A percentile compares a stretch with the other conserved stretches of the same genome.
These are phyloP conservation scores for Polia nebulosa DNA, from an alignment of 2,888 invertebrate genomes.

Conservation along the genomic window DNA sequence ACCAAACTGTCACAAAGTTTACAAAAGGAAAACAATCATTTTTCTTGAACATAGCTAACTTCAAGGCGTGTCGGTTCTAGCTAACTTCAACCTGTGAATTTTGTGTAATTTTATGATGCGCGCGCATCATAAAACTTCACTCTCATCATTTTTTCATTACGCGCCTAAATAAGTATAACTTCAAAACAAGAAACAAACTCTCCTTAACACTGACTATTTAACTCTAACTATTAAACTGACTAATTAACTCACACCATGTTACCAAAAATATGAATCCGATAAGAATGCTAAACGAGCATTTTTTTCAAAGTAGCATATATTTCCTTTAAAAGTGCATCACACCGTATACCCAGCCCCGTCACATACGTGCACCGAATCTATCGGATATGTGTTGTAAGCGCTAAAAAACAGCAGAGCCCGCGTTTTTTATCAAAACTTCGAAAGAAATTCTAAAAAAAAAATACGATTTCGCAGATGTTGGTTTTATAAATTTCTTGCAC, in stretches of 20 bases:
- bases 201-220: too few relatives aligned
- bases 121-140: too few relatives aligned
- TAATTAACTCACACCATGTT: background rate
- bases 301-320: background rate
- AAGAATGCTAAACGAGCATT: slow-evolving; percentile 5
- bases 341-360: slow-evolving; percentile 60
- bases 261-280: background rate
- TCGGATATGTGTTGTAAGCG: slow-evolving; percentile 79
- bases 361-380: slow-evolving; percentile 80
- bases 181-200: too few relatives aligned
- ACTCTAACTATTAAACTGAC: background rate
- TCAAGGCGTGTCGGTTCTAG: too few relatives aligned
- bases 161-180: too few relatives aligned
- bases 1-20: too few relatives aligned
- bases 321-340: slow-evolving; percentile 46
- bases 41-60: too few relatives aligned
- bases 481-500: slow-evolving; percentile 90
- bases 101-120: too few relatives aligned
- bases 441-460: slow-evolving; percentile 86
- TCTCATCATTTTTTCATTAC: too few relatives aligned
- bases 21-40: too few relatives aligned
- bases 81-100: too few relatives aligned
- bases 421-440: slow-evolving; percentile 78
- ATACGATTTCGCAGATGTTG: slow-evolving; percentile 89
- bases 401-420: slow-evolving; percentile 82